phyloP scores from a whole-genome alignment of 2,113 vertebrate species.

The Oxyura jamaicensis region DNA sequence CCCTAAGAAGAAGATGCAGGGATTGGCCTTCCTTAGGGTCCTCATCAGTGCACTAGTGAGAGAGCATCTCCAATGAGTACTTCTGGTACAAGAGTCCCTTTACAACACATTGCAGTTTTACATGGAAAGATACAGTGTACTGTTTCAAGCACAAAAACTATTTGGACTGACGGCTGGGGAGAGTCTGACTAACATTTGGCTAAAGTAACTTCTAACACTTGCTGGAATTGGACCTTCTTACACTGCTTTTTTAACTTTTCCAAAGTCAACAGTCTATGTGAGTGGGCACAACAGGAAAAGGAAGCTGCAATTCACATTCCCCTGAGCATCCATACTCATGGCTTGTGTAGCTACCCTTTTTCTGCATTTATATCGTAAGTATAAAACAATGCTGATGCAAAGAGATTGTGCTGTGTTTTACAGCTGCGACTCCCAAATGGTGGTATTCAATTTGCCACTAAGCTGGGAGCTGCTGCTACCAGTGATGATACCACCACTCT shows the following conservation, averaged over 20 bases:
- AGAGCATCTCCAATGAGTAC: background rate
- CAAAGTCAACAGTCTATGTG: background rate
- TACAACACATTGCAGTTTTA: background rate
- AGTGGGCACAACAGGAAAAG: background rate
- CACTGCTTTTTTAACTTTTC: background rate
- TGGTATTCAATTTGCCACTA: background rate
- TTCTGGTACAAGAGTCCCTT: background rate
- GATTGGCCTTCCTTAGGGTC: background rate
- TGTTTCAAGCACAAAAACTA: background rate
- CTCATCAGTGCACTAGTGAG: background rate
- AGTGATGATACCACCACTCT: background rate
- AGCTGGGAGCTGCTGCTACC: background rate
- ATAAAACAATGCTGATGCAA: background rate
- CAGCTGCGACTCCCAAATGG: background rate
- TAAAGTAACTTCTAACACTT: background rate
- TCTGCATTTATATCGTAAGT: background rate
- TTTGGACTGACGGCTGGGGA: background rate
- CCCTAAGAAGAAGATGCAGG: background rate
- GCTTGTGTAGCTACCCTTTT: background rate
- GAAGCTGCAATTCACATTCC: background rate
- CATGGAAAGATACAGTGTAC: background rate
- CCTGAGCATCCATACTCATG: background rate
- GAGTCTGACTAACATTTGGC: rapidly evolving
- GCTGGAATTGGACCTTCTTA: background rate
- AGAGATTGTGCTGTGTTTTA: background rate